Evolutionary conservation across 2,888 invertebrate genomes (phyloP).

Genomic region (Sepioteuthis lessoniana): DNA sequence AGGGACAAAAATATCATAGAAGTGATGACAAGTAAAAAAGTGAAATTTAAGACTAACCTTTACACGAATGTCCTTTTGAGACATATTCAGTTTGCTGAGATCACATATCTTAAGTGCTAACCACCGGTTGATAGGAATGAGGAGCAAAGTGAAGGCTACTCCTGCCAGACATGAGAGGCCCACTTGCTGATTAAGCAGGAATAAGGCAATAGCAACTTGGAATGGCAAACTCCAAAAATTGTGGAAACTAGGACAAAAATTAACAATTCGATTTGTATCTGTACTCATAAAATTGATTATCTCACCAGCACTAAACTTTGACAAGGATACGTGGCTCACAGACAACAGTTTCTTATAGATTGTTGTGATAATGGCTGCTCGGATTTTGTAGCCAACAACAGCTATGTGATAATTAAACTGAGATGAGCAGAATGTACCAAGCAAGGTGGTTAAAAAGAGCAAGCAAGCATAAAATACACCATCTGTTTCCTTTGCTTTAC

Average conservation of each 20-base stretch:
- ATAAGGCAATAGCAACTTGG: slow-evolving; percentile 74
- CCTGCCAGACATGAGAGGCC: slow-evolving; percentile 94
- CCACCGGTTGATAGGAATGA: slow-evolving; percentile 93
- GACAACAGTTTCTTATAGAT: slow-evolving; percentile 84
- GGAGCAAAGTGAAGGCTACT: slow-evolving; percentile 86
- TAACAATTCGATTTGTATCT: slow-evolving; percentile 94
- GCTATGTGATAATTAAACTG: slow-evolving; percentile 90
- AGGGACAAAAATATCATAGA: neutral
- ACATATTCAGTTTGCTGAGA: slow-evolving; percentile 91
- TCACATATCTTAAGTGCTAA: slow-evolving; percentile 90
- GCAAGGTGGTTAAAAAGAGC: slow-evolving; percentile 81
- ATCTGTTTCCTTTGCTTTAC: slow-evolving; percentile 78
- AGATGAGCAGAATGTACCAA: slow-evolving; percentile 86
- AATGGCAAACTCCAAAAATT: slow-evolving; percentile 96
- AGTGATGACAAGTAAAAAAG: neutral
- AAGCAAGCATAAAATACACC: slow-evolving; percentile 79
- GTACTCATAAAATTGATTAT: slow-evolving; percentile 97
- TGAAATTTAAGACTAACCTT: slow-evolving; percentile 76
- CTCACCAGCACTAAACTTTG: slow-evolving; percentile 82
- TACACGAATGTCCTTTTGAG: slow-evolving; percentile 90
- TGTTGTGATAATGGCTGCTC: slow-evolving; percentile 87
- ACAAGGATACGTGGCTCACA: slow-evolving; percentile 75
- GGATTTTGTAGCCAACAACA: slow-evolving; percentile 86
- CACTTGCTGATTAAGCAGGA: slow-evolving; percentile 79
- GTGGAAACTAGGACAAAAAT: slow-evolving; percentile 96